Base-by-base conservation (phyloP, 1,140 invertebrate genomes). In the Drosophila pruinosa region DNA sequence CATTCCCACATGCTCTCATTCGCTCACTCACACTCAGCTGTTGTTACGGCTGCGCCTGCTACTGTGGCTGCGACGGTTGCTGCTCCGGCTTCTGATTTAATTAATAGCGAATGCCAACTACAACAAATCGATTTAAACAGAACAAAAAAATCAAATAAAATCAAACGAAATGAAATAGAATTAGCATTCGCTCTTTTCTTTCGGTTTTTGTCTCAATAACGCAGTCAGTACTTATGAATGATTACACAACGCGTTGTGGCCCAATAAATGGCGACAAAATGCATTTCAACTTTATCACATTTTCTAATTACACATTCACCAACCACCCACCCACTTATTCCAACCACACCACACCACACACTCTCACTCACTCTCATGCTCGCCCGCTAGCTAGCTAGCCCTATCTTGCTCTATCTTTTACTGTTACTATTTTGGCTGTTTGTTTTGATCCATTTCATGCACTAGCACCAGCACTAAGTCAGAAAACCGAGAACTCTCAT, bases 51-150 rank as follows among this genome's bases (percentile, higher is more conserved):
- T 57, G 43, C 58, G 39, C 34, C 41, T 24, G 24, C 26, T 52
- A 10, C 31, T 53, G 39, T 43, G 6, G 41, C 34, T 69, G 47
- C 64, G 59, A 15, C 56, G 17, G 21, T 47, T 48, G 43, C 36
- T 36, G 43, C 77, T 50, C 39, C 65, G 28, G 52, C 56, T 68
- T 74, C 70, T 88, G 81, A 86, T 86, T 86, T 74, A 86, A 86
- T 86, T 86, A 86, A 86, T 86, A 86, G 80, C 81, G 81, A 80
- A 86, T 85, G 81, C 82, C 81, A 88, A 86, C 81, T 86, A 86
- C 82, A 88, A 85, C 77, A 86, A 76, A 88, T 86, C 81, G 81
- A 86, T 85, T 85, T 74, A 56, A 64, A 74, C 43, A 76, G 72
- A 68, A 64, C 41, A 69, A 70, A 62, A 36, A 64, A 47, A 58